Evolutionary conservation across 2,113 vertebrate genomes (phyloP), one percentile per base, ranked within the genome.

Genomic region (Pteropus alecto): DNA sequence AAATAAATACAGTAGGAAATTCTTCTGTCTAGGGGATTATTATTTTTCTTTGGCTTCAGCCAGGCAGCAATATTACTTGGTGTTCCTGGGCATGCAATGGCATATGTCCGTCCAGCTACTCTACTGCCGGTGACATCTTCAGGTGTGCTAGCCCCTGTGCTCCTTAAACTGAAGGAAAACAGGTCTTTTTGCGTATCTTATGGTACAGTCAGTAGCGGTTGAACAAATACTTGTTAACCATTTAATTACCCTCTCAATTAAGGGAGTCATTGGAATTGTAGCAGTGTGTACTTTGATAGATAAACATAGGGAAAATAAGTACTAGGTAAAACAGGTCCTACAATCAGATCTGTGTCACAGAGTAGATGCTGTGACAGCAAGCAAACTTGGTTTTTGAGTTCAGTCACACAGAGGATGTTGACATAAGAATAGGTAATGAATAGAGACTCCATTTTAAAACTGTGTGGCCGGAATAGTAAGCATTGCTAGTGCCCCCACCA

Each of bases 21-120:
- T 90, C 12, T 6, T 61, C 94, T 95, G 9, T 93, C 82, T 70
- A 24, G 33, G 58, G 35, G 26, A 61, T 67, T 86, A 43, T 35
- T 83, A 3, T 82, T 94, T 60, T 82, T 87, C 65, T 87, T 56
- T 76, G 94, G 68, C 74, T 65, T 93, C 41, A 30, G 48, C 63
- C 38, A 56, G 68, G 33, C 77, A 60, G 24, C 35, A 35, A 0
- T 48, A 74, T 92, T 63, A 12, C 68, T 74, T 74, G 61, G 43
- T 87, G 35, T 67, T 77, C 67, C 41, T 73, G 83, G 78, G 26
- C 56, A 65, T 24, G 46, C 5, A 1, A 1, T 48, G 68, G 84
- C 43, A 14, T 26, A 18, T 87, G 48, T 87, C 71, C 90, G 82
- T 87, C 71, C 90, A 81, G 0, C 48, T 12, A 1, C 58, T 76